A percentile compares a stretch with the other conserved stretches of the same genome.
These are phyloP conservation scores for Nasonia oneida DNA, from an alignment of 2,888 invertebrate genomes.

Conservation along the genomic window DNA sequence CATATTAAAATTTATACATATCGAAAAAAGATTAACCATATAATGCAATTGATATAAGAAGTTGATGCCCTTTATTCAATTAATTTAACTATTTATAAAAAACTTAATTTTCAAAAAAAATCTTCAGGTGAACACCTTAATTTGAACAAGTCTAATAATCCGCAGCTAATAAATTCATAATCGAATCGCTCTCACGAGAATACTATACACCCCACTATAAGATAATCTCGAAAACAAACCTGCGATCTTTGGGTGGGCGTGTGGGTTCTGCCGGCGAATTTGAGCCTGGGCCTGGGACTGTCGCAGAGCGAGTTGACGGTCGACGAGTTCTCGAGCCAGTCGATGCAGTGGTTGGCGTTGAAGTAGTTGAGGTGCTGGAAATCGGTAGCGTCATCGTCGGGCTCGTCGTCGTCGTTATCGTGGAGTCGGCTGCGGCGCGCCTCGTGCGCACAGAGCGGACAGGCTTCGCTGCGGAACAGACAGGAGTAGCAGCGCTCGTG, in stretches of 20 bases:
- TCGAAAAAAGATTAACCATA: background rate
- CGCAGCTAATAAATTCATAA: too few species aligned
- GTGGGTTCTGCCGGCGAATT: slow-evolving; percentile 68
- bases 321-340: slow-evolving; percentile 75
- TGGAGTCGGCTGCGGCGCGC: slow-evolving; percentile 71
- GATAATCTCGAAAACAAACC: slow-evolving; percentile 73
- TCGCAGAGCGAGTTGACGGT: slow-evolving; percentile 76
- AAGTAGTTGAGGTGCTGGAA: slow-evolving; percentile 55
- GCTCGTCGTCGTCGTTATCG: slow-evolving; percentile 63
- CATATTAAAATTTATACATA: background rate
- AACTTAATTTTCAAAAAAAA: too few species aligned
- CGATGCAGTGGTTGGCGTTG: slow-evolving; percentile 67
- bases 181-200: too few species aligned
- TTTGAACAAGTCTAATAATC: too few species aligned
- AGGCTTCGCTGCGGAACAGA: slow-evolving; percentile 94
- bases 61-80: too few species aligned
- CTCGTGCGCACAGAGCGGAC: slow-evolving; percentile 87
- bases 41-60: too few species aligned
- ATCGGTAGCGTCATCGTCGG: slow-evolving; percentile 63
- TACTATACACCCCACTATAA: too few species aligned
- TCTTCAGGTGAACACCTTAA: too few species aligned
- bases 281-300: slow-evolving; percentile 74
- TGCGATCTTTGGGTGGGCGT: slow-evolving; percentile 72
- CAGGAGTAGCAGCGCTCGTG: slow-evolving; percentile 97
- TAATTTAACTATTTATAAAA: too few species aligned